A percentile compares a stretch with the other conserved stretches of the same genome.
Conservation (phyloP, 2,113 vertebrate genomes). For the Ophthalmolycus amberensis region DNA sequence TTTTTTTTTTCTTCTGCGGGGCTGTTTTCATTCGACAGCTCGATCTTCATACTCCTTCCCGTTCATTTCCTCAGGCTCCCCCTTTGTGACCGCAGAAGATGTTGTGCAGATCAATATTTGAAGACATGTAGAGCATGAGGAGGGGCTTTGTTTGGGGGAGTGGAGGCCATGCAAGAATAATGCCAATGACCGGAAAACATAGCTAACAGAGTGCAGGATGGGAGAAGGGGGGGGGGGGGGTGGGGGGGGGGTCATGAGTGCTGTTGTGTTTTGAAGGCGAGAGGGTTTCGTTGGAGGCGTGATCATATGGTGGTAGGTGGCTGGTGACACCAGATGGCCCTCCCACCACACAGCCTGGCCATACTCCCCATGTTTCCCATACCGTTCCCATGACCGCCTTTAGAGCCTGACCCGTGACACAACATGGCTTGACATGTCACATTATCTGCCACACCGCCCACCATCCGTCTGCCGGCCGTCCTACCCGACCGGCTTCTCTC, state of each 20-base stretch:
- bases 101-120: conserved; percentile 73
- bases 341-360: conserved; percentile 43
- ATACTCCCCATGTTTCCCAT: conserved; percentile 59
- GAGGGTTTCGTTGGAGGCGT: conserved; percentile 23
- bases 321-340: conserved; percentile 68
- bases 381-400: conserved; percentile 44
- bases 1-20: conserved; percentile 19
- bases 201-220: conserved; percentile 6
- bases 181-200: conserved; percentile 76
- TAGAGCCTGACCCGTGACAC: conserved; percentile 56
- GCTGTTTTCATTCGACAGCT: conserved; percentile 37
- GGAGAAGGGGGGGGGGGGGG: background rate
- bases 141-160: conserved; percentile 54
- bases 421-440: conserved; percentile 48
- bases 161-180: conserved; percentile 56
- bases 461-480: background rate
- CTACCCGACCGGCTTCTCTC: background rate
- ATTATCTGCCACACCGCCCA: conserved; percentile 30
- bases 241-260: background rate
- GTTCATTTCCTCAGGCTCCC: conserved; percentile 34
- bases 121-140: conserved; percentile 73
- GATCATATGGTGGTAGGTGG: conserved; percentile 45
- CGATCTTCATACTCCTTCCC: conserved; percentile 19
- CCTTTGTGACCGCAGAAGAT: conserved; percentile 39
- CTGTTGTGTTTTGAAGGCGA: conserved; percentile 36